These are phyloP conservation scores for Noctua fimbriata DNA, from an alignment of 2,888 invertebrate species.

Conservation along the genomic window DNA sequence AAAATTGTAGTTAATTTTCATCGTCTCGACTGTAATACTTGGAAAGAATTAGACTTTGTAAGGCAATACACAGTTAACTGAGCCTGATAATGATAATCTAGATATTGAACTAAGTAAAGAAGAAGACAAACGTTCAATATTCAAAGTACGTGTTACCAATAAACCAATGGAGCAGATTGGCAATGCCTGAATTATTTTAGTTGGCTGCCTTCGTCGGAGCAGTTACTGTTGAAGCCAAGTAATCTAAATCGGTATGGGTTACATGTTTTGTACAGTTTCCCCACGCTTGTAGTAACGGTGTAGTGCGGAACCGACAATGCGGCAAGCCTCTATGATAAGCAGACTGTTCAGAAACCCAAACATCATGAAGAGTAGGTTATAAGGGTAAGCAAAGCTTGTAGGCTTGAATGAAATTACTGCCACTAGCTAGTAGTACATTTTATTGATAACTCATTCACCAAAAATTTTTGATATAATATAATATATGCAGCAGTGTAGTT, in stretches of 20 bases:
- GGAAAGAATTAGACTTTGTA: slow-evolving; percentile 40
- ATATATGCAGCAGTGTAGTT: too few species aligned
- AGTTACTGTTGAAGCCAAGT: slow-evolving; percentile 10
- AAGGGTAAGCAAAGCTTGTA: too few species aligned
- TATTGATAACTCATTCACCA: slow-evolving; percentile 21
- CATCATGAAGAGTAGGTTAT: too few species aligned
- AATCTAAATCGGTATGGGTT: slow-evolving; percentile 16
- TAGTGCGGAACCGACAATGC: too few species aligned
- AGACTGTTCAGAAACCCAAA: too few species aligned
- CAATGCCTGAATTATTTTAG: slow-evolving; percentile 13
- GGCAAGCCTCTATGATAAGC: too few species aligned
- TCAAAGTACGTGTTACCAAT: slow-evolving; percentile 9
- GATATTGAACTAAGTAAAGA: background rate
- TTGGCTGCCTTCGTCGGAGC: background rate
- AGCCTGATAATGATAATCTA: slow-evolving; percentile 26
- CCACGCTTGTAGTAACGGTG: too few species aligned
- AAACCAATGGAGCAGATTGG: slow-evolving; percentile 6
- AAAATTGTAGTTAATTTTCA: slow-evolving; percentile 52
- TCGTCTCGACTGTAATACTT: slow-evolving; percentile 39
- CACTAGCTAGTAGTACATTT: background rate
- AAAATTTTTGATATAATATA: background rate
- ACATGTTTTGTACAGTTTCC: slow-evolving; percentile 1
- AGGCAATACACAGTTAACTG: slow-evolving; percentile 33
- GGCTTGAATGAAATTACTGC: too few species aligned
- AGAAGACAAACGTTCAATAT: slow-evolving; percentile 13